Conservation (phyloP, 1,140 invertebrate genomes). For the Onthophagus taurus region DNA sequence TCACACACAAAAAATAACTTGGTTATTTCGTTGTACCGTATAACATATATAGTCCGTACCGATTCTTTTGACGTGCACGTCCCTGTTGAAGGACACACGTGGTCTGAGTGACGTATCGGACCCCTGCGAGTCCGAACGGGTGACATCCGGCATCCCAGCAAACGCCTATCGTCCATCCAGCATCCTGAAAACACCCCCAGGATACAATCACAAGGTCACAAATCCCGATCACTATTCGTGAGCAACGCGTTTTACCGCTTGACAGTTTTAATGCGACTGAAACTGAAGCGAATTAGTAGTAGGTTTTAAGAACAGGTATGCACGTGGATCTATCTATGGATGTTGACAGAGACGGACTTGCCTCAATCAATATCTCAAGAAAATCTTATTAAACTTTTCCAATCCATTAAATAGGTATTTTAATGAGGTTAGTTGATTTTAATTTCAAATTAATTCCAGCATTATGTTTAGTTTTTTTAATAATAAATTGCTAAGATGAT, state of each 20-base stretch:
- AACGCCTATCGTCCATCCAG: conserved; percentile 22
- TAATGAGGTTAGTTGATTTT: too few relatives aligned
- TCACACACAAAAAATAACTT: background rate
- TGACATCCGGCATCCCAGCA: conserved; percentile 44
- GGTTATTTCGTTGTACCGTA: conserved; percentile 4
- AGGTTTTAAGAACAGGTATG: background rate
- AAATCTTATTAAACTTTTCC: too few relatives aligned
- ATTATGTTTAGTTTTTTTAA: too few relatives aligned
- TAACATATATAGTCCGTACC: conserved; percentile 61
- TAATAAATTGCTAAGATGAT: too few relatives aligned
- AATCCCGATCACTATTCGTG: too few relatives aligned
- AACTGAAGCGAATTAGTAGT: conserved; percentile 7
- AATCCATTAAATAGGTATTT: too few relatives aligned
- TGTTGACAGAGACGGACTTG: too few relatives aligned
- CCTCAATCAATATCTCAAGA: too few relatives aligned
- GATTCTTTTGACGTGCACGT: conserved; percentile 80
- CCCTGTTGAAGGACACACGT: conserved; percentile 77
- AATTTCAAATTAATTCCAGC: too few relatives aligned
- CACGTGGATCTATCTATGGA: background rate
- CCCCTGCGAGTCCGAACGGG: conserved; percentile 46
- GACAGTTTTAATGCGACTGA: too few relatives aligned
- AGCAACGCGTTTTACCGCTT: too few relatives aligned
- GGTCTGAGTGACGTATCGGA: conserved; percentile 47
- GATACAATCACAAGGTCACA: conserved; percentile 7
- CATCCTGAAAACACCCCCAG: conserved; percentile 19